These are phyloP conservation scores for Equus quagga DNA, from an alignment of 2,113 vertebrate species.

Conservation along the genomic window DNA sequence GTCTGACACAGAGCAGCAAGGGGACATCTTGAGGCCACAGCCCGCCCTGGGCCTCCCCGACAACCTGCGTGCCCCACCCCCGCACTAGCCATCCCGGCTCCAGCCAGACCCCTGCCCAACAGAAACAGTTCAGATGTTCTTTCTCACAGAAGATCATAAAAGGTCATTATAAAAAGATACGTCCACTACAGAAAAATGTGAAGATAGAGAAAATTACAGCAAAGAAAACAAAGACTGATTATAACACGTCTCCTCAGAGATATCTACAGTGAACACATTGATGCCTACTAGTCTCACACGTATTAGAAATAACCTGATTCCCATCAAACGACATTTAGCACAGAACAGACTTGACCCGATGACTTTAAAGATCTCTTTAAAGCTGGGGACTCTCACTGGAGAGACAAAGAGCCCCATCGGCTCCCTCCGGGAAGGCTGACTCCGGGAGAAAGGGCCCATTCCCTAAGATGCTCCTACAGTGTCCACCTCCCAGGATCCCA, in stretches of 20 bases:
- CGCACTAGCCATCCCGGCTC: rapidly evolving
- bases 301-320: neutral
- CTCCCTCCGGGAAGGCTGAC: neutral
- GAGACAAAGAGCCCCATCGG: rapidly evolving
- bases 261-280: neutral
- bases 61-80: rapidly evolving
- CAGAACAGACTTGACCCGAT: neutral
- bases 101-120: neutral
- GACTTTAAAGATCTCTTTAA: neutral
- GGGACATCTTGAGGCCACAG: neutral
- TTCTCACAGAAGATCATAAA: neutral
- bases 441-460: neutral
- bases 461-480: too few species aligned
- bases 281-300: rapidly evolving
- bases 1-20: neutral
- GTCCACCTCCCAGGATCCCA: neutral
- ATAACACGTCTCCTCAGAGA: neutral
- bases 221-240: neutral
- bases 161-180: neutral
- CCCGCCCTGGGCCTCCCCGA: neutral
- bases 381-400: neutral
- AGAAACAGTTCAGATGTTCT: neutral
- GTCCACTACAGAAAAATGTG: neutral
- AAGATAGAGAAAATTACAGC: neutral
- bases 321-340: neutral